Percentiles rank a stretch among this genome's conserved stretches.
Conservation (phyloP, 2,797 vertebrate species). For the Prunella strophiata region DNA sequence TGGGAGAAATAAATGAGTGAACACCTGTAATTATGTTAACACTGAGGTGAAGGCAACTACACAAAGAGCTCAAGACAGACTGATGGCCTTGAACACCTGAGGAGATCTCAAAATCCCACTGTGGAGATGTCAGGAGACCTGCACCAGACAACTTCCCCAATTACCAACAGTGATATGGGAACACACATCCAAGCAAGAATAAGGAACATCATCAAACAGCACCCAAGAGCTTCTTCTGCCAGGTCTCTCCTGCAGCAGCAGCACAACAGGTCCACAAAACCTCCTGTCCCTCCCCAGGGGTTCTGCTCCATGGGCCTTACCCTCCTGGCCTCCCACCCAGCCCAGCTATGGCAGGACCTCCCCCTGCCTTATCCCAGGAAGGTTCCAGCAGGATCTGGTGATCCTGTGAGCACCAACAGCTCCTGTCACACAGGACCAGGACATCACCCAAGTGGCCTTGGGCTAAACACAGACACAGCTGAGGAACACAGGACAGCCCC, state of each 20-base stretch:
- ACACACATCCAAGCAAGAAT: background rate
- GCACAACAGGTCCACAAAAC: background rate
- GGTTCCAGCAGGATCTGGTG: background rate
- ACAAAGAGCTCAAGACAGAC: background rate
- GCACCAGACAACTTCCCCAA: background rate
- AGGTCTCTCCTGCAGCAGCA: background rate
- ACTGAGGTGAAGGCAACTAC: background rate
- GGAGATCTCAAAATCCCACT: background rate
- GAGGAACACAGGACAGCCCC: background rate
- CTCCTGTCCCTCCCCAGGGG: background rate
- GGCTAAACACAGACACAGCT: background rate
- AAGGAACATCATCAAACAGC: background rate
- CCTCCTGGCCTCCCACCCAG: background rate
- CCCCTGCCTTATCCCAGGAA: background rate
- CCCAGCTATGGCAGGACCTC: background rate
- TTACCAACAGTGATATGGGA: background rate
- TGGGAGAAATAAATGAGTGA: background rate
- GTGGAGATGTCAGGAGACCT: background rate
- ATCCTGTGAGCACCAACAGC: background rate
- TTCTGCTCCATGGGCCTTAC: background rate
- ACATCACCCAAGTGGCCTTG: background rate
- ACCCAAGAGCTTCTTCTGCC: background rate
- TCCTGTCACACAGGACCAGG: background rate
- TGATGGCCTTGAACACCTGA: background rate
- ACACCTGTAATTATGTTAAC: background rate